A percentile compares a stretch with the other conserved stretches of the same genome.
Evolutionary conservation across 2,797 vertebrate species (phyloP).

Genomic region (Xerus rutilus): DNA sequence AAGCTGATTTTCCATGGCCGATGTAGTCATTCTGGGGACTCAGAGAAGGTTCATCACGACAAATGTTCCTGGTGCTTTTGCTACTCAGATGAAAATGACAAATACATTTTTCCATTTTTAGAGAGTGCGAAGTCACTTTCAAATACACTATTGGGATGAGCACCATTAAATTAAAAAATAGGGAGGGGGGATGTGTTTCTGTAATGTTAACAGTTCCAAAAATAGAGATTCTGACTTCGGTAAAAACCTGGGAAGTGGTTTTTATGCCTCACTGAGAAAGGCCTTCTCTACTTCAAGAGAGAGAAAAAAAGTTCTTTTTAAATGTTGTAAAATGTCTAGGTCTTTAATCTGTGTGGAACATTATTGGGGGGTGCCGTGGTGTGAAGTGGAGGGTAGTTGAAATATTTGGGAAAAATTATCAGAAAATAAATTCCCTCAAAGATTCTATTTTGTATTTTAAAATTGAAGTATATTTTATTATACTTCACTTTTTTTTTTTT

Average conservation of each 20-base stretch:
- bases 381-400: not conserved
- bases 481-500: not conserved
- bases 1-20: slow-evolving; percentile 44
- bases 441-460: slow-evolving; percentile 31
- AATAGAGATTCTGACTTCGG: slow-evolving; percentile 29
- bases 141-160: not conserved
- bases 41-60: not conserved
- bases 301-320: slow-evolving; percentile 26
- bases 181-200: not conserved
- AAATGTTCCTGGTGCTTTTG: slow-evolving; percentile 31
- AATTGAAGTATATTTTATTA: slow-evolving; percentile 35
- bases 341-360: slow-evolving; percentile 42
- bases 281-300: slow-evolving; percentile 1
- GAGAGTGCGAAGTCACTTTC: slow-evolving; percentile 30
- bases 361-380: not conserved
- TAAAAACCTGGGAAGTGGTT: slow-evolving; percentile 40
- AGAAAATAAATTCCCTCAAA: slow-evolving; percentile 50
- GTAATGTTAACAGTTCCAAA: slow-evolving; percentile 41
- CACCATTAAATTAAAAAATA: not conserved
- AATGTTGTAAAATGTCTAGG: not conserved
- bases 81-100: not conserved
- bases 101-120: slow-evolving; percentile 47
- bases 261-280: slow-evolving; percentile 29
- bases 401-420: slow-evolving; percentile 44
- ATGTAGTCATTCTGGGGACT: slow-evolving; percentile 8